Conservation (phyloP, 2,888 invertebrate genomes). For the Andrena haemorrhoa region DNA sequence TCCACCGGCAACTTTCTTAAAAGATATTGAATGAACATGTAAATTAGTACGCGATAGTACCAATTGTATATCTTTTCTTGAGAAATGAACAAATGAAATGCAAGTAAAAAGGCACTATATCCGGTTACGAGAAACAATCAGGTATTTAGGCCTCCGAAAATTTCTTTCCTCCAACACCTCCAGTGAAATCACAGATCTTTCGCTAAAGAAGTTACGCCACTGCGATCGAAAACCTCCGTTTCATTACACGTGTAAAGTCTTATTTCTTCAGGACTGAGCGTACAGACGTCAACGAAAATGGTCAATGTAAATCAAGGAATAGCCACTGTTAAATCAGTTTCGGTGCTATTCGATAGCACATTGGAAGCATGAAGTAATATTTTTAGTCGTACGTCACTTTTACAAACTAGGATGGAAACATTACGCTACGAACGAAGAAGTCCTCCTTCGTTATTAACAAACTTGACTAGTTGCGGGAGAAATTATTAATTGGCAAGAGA, state of each 20-base stretch:
- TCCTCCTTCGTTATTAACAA: conserved; percentile 43
- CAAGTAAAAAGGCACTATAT: conserved; percentile 76
- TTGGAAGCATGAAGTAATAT: conserved; percentile 73
- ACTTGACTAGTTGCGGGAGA: conserved; percentile 69
- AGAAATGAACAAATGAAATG: conserved; percentile 67
- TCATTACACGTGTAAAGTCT: conserved; percentile 59
- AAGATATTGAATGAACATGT: conserved; percentile 61
- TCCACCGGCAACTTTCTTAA: conserved; percentile 46
- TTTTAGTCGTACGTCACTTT: conserved; percentile 54
- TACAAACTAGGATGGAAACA: conserved; percentile 70
- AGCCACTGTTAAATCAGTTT: conserved; percentile 53
- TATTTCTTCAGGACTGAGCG: conserved; percentile 48
- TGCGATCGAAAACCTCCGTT: conserved; percentile 63
- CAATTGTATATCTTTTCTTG: conserved; percentile 53
- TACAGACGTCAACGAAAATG: conserved; percentile 47
- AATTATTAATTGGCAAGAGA: conserved; percentile 72
- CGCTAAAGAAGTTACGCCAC: conserved; percentile 72
- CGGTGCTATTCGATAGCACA: conserved; percentile 53
- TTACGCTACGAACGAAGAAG: conserved; percentile 66
- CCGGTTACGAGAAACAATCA: conserved; percentile 69
- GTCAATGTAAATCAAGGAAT: conserved; percentile 56
- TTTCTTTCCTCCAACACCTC: conserved; percentile 48
- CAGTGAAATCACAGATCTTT: conserved; percentile 65
- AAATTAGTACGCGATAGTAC: conserved; percentile 56
- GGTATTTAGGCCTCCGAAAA: conserved; percentile 69